Conservation (phyloP, 2,113 vertebrate species). For the Pagrus major region DNA sequence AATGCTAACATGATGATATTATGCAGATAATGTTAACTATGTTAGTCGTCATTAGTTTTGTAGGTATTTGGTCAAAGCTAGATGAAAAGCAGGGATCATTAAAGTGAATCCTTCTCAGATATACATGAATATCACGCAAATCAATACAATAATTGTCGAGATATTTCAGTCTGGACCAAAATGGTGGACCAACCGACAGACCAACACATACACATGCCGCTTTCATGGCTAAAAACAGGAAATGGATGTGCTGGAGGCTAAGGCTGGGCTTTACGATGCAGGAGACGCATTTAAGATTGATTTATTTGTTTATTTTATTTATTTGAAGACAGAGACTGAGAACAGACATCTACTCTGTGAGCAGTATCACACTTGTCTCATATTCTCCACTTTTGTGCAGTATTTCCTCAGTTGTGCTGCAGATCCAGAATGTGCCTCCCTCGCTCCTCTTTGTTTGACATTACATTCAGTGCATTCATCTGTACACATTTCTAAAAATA, state of each 20-base stretch:
- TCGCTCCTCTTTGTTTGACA: conserved; percentile 2
- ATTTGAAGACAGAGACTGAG: not conserved
- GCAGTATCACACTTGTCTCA: not conserved
- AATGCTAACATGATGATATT: not conserved
- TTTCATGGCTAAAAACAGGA: not conserved
- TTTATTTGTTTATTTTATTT: no score
- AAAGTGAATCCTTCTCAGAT: not conserved
- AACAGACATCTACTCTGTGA: not conserved
- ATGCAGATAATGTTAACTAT: not conserved
- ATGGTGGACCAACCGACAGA: not conserved
- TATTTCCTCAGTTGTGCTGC: not conserved
- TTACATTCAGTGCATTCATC: conserved; percentile 19
- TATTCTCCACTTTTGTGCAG: not conserved
- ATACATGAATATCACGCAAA: not conserved
- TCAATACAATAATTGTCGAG: not conserved
- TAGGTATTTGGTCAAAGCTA: not conserved
- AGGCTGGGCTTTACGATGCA: not conserved
- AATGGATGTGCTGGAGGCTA: not conserved
- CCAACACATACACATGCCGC: not conserved
- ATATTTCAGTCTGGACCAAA: not conserved
- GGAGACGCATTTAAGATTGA: not conserved
- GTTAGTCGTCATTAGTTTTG: not conserved
- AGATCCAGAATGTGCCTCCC: not conserved
- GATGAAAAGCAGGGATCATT: not conserved
- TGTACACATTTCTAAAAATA: conserved; percentile 46